Percentiles rank a stretch among this genome's conserved stretches.
Evolutionary conservation across 1,140 invertebrate genomes (phyloP).

Genomic region (Lineus longissimus): DNA sequence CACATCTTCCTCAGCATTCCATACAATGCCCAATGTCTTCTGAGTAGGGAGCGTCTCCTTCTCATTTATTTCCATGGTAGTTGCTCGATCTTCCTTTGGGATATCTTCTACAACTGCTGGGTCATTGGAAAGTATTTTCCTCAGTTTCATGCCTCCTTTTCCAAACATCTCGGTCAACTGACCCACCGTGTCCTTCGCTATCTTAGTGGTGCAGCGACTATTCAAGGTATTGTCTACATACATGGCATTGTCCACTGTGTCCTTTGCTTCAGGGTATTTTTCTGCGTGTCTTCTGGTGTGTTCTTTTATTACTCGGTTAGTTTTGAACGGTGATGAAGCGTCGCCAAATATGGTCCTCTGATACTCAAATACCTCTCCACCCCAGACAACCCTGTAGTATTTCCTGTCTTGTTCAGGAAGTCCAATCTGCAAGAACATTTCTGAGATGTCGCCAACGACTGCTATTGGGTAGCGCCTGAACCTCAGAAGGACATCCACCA

Average conservation of each 20-base stretch:
- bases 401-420: too few species aligned
- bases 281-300: neutral
- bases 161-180: neutral
- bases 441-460: too few species aligned
- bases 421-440: too few species aligned
- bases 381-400: too few species aligned
- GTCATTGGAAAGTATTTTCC: neutral
- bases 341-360: too few species aligned
- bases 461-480: too few species aligned
- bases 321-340: constrained; percentile 11
- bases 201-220: neutral
- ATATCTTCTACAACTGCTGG: neutral
- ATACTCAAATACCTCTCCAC: too few species aligned
- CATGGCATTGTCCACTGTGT: neutral
- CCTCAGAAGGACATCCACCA: too few species aligned
- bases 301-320: constrained; percentile 9
- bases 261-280: neutral
- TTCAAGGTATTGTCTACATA: constrained; percentile 4
- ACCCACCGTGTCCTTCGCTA: neutral
- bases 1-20: constrained; percentile 20
- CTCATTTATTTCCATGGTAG: neutral
- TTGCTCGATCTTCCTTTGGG: neutral
- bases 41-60: neutral
- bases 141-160: neutral
- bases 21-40: neutral